A percentile compares a stretch with the other conserved stretches of the same genome.
Conservation (phyloP, 2,797 vertebrate species). For the Fringilla coelebs region DNA sequence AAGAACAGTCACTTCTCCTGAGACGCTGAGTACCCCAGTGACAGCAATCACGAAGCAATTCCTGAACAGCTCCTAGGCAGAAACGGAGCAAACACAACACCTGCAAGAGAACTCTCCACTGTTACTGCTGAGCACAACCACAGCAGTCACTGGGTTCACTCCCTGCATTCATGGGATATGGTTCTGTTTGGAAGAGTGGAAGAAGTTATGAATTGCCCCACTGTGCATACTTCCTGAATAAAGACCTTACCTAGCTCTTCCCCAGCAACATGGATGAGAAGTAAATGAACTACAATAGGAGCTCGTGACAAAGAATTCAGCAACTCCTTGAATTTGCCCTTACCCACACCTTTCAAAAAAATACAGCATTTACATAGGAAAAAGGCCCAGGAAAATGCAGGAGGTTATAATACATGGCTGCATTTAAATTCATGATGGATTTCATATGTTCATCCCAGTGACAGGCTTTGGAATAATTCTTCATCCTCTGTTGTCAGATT, state of each 20-base stretch:
- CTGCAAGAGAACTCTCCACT: background rate
- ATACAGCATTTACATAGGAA: background rate
- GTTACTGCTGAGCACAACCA: background rate
- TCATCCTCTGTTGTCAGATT: constrained; percentile 29
- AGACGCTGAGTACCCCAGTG: background rate
- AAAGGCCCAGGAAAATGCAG: background rate
- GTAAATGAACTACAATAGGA: background rate
- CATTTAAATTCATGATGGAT: constrained; percentile 29
- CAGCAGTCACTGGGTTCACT: background rate
- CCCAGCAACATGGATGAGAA: background rate
- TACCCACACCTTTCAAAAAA: background rate
- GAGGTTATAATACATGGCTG: background rate
- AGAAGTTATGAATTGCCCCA: background rate
- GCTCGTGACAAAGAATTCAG: background rate
- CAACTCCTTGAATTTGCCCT: background rate
- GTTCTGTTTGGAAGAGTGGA: background rate
- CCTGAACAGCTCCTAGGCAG: background rate
- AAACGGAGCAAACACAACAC: background rate
- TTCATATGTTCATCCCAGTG: constrained; percentile 26
- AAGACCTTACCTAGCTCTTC: background rate
- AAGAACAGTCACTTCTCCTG: background rate
- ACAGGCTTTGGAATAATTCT: constrained; percentile 1
- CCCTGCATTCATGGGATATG: background rate
- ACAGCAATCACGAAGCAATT: background rate
- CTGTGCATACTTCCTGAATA: background rate